phyloP scores from a whole-genome alignment of 2,113 vertebrate genomes.

The Pungitius pungitius region DNA sequence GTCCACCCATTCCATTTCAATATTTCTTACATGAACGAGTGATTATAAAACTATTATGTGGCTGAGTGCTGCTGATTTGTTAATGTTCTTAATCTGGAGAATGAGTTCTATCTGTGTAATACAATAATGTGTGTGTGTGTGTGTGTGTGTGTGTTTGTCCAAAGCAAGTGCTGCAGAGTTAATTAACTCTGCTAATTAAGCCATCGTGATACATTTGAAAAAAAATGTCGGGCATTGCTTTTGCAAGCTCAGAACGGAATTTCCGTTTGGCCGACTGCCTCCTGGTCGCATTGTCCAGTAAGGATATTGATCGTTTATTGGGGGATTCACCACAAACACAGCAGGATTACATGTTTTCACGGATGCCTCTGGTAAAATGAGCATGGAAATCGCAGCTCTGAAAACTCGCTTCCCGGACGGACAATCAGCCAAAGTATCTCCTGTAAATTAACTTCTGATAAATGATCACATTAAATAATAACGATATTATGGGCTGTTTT shows the following conservation, averaged over 20 bases:
- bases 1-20: not conserved
- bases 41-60: constrained; percentile 34
- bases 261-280: constrained; percentile 6
- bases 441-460: not conserved
- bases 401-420: not conserved
- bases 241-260: not conserved
- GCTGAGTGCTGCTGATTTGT: constrained; percentile 43
- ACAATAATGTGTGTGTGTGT: not conserved
- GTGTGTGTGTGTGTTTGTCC: not conserved
- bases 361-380: not conserved
- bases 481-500: not conserved
- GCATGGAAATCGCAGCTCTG: constrained; percentile 12
- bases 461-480: not conserved
- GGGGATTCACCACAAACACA: not conserved
- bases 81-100: constrained; percentile 32
- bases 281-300: constrained; percentile 23
- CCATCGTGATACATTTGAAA: constrained; percentile 37
- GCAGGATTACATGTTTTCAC: not conserved
- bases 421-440: not conserved
- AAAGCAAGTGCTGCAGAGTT: constrained; percentile 15
- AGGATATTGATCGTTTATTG: constrained; percentile 43
- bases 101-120: constrained; percentile 36
- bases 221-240: constrained; percentile 35
- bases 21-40: constrained; percentile 3
- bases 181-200: constrained; percentile 63